Evolutionary conservation across 1,140 invertebrate genomes (phyloP), one percentile per base, ranked within the genome.

Genomic region (Achroia grisella): DNA sequence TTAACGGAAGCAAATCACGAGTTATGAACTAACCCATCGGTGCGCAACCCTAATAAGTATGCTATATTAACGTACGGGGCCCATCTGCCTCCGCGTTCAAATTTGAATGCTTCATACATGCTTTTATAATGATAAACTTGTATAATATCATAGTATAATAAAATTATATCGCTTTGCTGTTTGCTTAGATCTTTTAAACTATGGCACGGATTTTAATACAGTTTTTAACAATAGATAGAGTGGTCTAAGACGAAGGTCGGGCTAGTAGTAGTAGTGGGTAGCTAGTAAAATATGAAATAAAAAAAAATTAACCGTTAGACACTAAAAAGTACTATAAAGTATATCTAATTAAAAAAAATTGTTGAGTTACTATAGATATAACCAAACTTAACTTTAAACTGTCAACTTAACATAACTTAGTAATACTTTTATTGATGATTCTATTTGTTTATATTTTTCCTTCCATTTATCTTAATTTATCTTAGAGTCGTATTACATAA

Each of bases 1-100:
- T 71, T 71, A 71, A 55, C 43, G 14, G 44, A 44, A 54, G 48
- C 49, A 64, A 72, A 69, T 72, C 63, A 67, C 53, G 52, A 71
- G 62, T 71, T 71, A 71, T 68, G 62, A 56, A 62, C 50, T 52
- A 54, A 46, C 59, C 61, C 60, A 57, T 56, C 44, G 15, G 12
- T n/a, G 14, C 10, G 52, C 40, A 31, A 39, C 60, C 54, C 49
- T 59, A 54, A 46, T 62, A 64, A 63, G 57, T 63, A 61, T 60
- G 44, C 54, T 62, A 52, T 62, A 59, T 50, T 54, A 56, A 52
- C 37, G 42, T 27, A 31, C 52, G 33, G 40, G 41, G 32, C 31
- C 23, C 29, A 37, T 10, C 41, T 48, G 32, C 33, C 35, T 12
- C 29, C 3, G 10, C 30, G 48, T 59, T 50, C 56, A 42, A 4